phyloP scores from a whole-genome alignment of 2,113 vertebrate genomes.

The Pteruthius melanotis region DNA sequence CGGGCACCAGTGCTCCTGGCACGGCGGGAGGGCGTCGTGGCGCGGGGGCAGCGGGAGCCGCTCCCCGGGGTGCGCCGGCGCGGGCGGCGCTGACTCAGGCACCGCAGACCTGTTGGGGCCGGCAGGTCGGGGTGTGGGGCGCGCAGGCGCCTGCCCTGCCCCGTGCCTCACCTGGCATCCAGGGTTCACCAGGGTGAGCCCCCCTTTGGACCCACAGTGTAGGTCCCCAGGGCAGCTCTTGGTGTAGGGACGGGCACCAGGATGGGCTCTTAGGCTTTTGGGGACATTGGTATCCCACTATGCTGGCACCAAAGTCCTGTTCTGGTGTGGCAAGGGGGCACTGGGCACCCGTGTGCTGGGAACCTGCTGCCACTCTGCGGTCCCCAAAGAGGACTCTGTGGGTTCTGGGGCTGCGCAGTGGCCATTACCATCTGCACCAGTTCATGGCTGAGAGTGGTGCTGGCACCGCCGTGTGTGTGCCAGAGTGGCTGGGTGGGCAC shows the following conservation, averaged over 20 bases:
- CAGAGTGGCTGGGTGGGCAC: background rate
- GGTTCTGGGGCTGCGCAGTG: background rate
- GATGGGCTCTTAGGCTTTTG: background rate
- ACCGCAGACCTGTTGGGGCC: background rate
- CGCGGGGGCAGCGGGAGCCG: background rate
- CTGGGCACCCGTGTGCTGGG: background rate
- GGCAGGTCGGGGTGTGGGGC: background rate
- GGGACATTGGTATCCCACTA: rapidly evolving
- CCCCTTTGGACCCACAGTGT: rapidly evolving
- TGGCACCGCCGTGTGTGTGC: rapidly evolving
- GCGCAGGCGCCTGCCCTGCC: background rate
- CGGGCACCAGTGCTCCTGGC: rapidly evolving
- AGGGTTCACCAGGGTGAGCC: rapidly evolving
- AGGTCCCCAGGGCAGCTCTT: rapidly evolving
- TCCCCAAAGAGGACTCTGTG: background rate
- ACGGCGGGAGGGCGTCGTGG: rapidly evolving
- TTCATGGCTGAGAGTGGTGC: background rate
- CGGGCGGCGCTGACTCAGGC: conserved; percentile 33
- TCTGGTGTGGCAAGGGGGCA: too few species aligned
- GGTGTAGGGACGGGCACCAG: rapidly evolving
- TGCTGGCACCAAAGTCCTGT: rapidly evolving
- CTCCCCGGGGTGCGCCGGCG: conserved; percentile 5
- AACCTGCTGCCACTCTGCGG: background rate
- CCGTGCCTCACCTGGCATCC: rapidly evolving
- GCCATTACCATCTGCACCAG: rapidly evolving